A percentile compares a stretch with the other conserved stretches of the same genome.
Conservation (phyloP, 1,140 invertebrate species). For the Diachasmimorpha longicaudata region DNA sequence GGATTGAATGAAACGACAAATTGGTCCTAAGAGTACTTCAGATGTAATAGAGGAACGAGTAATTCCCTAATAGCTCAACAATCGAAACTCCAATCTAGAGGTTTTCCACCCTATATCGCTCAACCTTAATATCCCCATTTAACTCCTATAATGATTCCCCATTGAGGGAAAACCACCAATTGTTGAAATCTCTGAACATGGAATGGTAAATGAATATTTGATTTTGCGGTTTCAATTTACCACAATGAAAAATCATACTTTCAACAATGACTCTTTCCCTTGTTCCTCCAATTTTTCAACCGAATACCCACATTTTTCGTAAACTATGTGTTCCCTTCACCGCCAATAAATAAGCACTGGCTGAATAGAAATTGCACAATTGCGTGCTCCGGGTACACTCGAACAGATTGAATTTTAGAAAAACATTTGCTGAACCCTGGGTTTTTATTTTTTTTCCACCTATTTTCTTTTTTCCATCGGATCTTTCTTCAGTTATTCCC, state of each 20-base stretch:
- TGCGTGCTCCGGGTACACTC: neutral
- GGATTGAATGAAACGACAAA: neutral
- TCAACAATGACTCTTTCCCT: too few relatives aligned
- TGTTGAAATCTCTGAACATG: too few relatives aligned
- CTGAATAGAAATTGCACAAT: neutral
- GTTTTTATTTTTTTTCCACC: neutral
- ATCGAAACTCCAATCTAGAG: neutral
- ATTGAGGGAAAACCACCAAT: neutral
- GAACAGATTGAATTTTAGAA: conserved; percentile 34
- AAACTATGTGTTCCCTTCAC: neutral
- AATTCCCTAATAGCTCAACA: neutral
- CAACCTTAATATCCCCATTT: neutral
- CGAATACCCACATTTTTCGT: neutral
- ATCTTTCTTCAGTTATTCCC: conserved; percentile 20
- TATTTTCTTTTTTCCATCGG: conserved; percentile 15
- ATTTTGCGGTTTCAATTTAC: too few relatives aligned
- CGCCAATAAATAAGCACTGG: neutral
- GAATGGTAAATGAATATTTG: too few relatives aligned
- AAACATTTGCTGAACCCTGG: conserved; percentile 19
- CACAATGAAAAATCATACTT: too few relatives aligned
- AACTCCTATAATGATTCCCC: neutral
- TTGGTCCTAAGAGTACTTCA: neutral
- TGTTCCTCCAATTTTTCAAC: neutral
- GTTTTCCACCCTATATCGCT: neutral
- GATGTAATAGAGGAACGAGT: neutral